Evolutionary conservation across 2,797 vertebrate genomes (phyloP).

Genomic region (Percopsis omiscomaycus): DNA sequence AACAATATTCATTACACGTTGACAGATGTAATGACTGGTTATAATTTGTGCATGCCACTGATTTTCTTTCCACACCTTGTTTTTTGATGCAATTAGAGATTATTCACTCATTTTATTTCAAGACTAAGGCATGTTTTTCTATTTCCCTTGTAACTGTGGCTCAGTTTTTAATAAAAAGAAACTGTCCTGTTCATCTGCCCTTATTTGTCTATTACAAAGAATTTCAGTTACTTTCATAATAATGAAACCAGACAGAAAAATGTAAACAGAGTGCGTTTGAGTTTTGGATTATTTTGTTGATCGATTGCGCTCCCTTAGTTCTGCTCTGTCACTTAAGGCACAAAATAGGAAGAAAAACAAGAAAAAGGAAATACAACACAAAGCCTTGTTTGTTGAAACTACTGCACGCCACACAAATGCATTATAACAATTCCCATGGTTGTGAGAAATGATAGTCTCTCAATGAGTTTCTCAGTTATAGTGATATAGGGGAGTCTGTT

Average conservation of each 20-base stretch:
- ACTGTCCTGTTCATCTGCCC: slow-evolving; percentile 19
- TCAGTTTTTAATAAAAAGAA: slow-evolving; percentile 36
- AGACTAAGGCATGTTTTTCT: slow-evolving; percentile 3
- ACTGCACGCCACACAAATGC: background rate
- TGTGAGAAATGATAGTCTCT: background rate
- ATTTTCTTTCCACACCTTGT: no score
- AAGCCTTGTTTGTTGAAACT: slow-evolving; percentile 1
- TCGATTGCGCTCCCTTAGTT: no score
- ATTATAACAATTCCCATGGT: background rate
- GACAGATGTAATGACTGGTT: no score
- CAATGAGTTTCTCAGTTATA: background rate
- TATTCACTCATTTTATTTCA: slow-evolving; percentile 4
- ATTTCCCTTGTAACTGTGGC: slow-evolving; percentile 34
- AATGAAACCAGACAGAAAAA: slow-evolving; percentile 43
- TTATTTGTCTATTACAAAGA: slow-evolving; percentile 26
- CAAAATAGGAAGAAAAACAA: slow-evolving; percentile 13
- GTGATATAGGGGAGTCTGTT: background rate
- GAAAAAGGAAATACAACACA: slow-evolving; percentile 12
- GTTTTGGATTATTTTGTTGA: slow-evolving; percentile 50
- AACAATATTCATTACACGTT: no score
- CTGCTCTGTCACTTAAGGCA: no score
- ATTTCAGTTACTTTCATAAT: slow-evolving; percentile 38
- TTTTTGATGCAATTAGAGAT: background rate
- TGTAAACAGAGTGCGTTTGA: no score
- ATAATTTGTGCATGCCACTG: no score